Evolutionary conservation across 2,113 vertebrate genomes (phyloP), one percentile per base, ranked within the genome.

Genomic region (Nothobranchius kuhntae): DNA sequence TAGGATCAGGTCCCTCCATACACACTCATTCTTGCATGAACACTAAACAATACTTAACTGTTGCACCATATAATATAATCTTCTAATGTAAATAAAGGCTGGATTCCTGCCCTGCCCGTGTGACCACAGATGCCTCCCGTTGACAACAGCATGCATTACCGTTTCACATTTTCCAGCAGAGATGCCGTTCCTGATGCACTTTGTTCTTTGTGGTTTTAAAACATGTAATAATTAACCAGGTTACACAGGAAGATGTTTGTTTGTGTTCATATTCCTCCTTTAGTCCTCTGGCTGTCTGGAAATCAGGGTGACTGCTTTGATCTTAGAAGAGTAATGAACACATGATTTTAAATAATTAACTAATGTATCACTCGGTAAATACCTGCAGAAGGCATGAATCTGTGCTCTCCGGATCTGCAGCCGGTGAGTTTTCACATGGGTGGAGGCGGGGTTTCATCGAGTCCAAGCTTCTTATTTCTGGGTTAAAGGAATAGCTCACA

Each of bases 51-150:
- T 70, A 71, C 60, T 62, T 77, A 54, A 45, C 46, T 0, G 36
- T 24, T 65, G 58, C n/a, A 40, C 40, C 60, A 10, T 78, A 9
- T 54, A 56, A 77, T 83, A 50, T 55, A 40, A 56, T 30, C 30
- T 30, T 5, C 59, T 58, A 58, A 3, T 78, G 71, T 77, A 80
- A 84, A 82, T 73, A 72, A 78, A 78, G 74, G 63, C 72, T 78
- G 71, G 40, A 57, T 68, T 2, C 1, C n/a, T 44, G 81, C 80
- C 68, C 68, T 53, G 63, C 78, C 76, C 76, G 53, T 74, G 36
- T 86, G 82, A 71, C 21, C 78, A 73, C 61, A 62, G 4, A 30
- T 30, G 30, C 15, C 56, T 13, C 63, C 66, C 42, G 40, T 61
- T 3, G 45, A 48, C 38, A 1, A 61, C 65, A 52, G 36, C 9